Evolutionary conservation across 2,113 vertebrate genomes (phyloP).

Genomic region (Emydocephalus ijimae): DNA sequence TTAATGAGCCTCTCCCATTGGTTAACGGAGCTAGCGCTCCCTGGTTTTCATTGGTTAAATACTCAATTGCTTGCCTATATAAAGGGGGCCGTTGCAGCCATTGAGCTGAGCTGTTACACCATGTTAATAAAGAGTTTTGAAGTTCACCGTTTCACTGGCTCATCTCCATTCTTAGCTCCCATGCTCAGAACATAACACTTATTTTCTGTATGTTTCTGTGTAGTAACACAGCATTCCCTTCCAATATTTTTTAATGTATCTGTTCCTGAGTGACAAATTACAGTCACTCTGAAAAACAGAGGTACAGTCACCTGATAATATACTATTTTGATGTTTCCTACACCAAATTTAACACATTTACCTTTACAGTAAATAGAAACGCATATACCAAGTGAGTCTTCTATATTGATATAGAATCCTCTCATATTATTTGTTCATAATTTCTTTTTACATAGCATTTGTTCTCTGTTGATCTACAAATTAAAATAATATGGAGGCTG

Average conservation of each 20-base stretch:
- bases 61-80: no score
- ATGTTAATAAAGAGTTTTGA: no score
- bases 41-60: no score
- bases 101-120: no score
- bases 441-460: not conserved
- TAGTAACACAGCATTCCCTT: not conserved
- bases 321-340: not conserved
- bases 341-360: not conserved
- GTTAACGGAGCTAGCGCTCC: no score
- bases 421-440: no score
- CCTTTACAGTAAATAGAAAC: not conserved
- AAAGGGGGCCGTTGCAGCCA: no score
- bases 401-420: not conserved
- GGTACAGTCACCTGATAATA: not conserved
- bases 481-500: not conserved
- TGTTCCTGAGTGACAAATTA: not conserved
- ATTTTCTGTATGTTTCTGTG: not conserved
- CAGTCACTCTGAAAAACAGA: not conserved
- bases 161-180: no score
- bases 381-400: not conserved
- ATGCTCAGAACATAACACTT: no score
- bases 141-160: no score
- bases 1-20: no score
- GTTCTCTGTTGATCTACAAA: not conserved
- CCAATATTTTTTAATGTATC: not conserved